These are phyloP conservation scores for Stegana nigrithorax DNA, from an alignment of 2,888 invertebrate genomes.

Conservation along the genomic window DNA sequence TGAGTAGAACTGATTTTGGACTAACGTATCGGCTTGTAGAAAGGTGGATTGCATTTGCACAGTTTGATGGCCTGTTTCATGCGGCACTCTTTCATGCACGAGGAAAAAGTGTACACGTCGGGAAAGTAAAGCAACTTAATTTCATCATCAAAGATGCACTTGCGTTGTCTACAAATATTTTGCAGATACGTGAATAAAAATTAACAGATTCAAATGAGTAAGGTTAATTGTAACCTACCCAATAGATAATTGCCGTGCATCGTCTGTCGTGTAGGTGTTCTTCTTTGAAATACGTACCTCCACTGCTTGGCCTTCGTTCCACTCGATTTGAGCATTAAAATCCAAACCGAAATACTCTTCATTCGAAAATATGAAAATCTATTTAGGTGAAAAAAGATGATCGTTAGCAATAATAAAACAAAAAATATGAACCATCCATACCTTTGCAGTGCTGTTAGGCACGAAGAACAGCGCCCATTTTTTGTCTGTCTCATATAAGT, in stretches of 20 bases:
- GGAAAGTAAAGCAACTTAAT: constrained; percentile 72
- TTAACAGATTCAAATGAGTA: not conserved
- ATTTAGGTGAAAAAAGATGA: too few relatives aligned
- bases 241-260: constrained; percentile 76
- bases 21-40: constrained; percentile 74
- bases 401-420: too few relatives aligned
- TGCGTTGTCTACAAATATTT: constrained; percentile 74
- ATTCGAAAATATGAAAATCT: constrained; percentile 72
- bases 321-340: constrained; percentile 77
- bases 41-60: constrained; percentile 80
- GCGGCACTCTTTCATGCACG: constrained; percentile 80
- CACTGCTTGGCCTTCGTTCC: constrained; percentile 71
- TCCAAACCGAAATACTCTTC: constrained; percentile 79
- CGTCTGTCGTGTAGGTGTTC: constrained; percentile 81
- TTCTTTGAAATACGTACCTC: constrained; percentile 74
- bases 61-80: constrained; percentile 74
- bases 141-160: constrained; percentile 80
- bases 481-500: constrained; percentile 68
- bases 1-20: not conserved
- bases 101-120: constrained; percentile 77
- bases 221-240: constrained; percentile 40
- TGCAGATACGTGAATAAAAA: too few relatives aligned
- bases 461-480: constrained; percentile 67
- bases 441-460: constrained; percentile 59
- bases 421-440: constrained; percentile 32